phyloP scores from a whole-genome alignment of 1,140 invertebrate genomes.

The Cydia splendana region DNA sequence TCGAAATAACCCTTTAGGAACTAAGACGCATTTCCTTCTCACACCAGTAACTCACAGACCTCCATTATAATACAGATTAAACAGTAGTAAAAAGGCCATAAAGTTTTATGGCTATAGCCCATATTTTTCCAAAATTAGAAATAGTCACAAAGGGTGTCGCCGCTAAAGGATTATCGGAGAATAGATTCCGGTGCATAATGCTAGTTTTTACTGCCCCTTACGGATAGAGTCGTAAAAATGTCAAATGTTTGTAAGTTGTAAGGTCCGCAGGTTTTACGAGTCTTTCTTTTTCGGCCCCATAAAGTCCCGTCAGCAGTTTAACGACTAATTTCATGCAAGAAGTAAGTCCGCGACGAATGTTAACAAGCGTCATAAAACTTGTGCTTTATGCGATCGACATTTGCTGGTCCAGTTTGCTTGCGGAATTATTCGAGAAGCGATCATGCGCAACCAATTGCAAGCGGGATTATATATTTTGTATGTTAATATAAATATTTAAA shows the following conservation, averaged over 20 bases:
- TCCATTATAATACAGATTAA: slow-evolving; percentile 68
- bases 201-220: slow-evolving; percentile 52
- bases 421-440: slow-evolving; percentile 1
- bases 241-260: slow-evolving; percentile 52
- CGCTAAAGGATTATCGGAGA: slow-evolving; percentile 49
- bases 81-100: slow-evolving; percentile 71
- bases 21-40: slow-evolving; percentile 33
- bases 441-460: neutral
- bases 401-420: neutral
- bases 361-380: slow-evolving; percentile 40
- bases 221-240: slow-evolving; percentile 70
- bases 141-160: slow-evolving; percentile 61
- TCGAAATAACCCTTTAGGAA: slow-evolving; percentile 20
- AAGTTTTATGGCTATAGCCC: slow-evolving; percentile 68
- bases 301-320: slow-evolving; percentile 59
- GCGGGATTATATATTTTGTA: neutral
- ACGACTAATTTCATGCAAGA: slow-evolving; percentile 52
- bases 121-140: slow-evolving; percentile 68
- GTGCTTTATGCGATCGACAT: slow-evolving; percentile 15
- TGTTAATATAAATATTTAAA: neutral
- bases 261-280: slow-evolving; percentile 47
- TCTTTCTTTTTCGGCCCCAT: slow-evolving; percentile 56
- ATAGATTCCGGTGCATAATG: slow-evolving; percentile 58
- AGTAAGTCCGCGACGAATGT: slow-evolving; percentile 37
- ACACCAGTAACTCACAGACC: slow-evolving; percentile 52